Base-by-base conservation (phyloP, 2,888 invertebrate species). In the Agrotis segetum region DNA sequence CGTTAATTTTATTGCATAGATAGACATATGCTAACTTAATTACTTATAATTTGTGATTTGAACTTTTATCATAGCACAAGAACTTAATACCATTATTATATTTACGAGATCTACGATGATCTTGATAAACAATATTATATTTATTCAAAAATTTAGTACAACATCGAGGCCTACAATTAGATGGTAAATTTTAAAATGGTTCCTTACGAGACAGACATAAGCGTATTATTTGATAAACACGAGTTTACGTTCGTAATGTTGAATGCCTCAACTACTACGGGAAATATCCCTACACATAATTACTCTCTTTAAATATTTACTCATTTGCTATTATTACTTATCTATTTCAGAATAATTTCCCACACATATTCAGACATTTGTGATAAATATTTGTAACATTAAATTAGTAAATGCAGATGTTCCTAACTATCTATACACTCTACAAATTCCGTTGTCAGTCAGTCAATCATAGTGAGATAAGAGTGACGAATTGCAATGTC, bases 341-440 rank as follows among this genome's bases (percentile, higher is more conserved):
- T 74, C 52, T 72, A 76, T 74, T 70, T 75, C 72, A 77, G 74
- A 79, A 74, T 68, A 59, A 78, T 67, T 74, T 67, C 74, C 75
- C 74, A 77, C 74, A 79, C 65, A 74, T 74, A 76, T 76, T 77
- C 70, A 76, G 71, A 76, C 67, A 79, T 82, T 83, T 87, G 84
- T 85, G 81, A 85, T 77, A 62, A 80, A 67, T 72, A 85, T 80
- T 85, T 81, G 77, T 85, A 86, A 88, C 83, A 87, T 82, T 83
- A 89, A 86, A 87, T 77, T 87, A 90, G 81, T 92, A 92, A 92
- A 92, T 92, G 92, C 92, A 89, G 69, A 85, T 77, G 82, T 85
- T 85, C 79, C 82, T 87, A 88, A 79, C 69, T 79, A 81, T 74
- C 44, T 79, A 73, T 79, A 80, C 75, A 68, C 80, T 77, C 75